Percentiles rank a stretch among this genome's conserved stretches.
These are phyloP conservation scores for Epinephelus fuscoguttatus DNA, from an alignment of 2,113 vertebrate genomes.

Conservation along the genomic window DNA sequence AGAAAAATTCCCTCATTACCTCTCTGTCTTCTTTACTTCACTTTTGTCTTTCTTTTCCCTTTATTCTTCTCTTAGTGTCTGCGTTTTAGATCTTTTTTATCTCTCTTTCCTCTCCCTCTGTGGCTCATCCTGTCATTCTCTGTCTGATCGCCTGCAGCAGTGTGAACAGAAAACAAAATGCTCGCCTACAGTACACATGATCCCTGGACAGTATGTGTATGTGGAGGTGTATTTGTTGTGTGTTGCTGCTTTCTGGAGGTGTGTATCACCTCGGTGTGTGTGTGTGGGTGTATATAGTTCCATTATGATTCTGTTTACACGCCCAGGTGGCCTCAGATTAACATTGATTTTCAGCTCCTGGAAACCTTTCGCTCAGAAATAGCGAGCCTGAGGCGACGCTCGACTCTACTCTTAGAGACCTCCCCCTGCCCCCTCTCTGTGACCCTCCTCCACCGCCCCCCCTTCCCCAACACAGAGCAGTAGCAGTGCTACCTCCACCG, in stretches of 20 bases:
- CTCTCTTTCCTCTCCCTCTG: background rate
- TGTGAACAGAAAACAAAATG: slow-evolving; percentile 33
- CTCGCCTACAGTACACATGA: slow-evolving; percentile 24
- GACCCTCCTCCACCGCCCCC: background rate
- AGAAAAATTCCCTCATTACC: background rate
- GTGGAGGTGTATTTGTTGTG: slow-evolving; percentile 21
- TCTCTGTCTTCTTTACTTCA: background rate
- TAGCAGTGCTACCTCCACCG: slow-evolving; percentile 14
- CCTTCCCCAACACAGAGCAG: slow-evolving; percentile 5
- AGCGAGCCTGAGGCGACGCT: slow-evolving; percentile 49
- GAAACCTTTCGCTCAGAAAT: slow-evolving; percentile 65
- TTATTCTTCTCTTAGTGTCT: background rate
- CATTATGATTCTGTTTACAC: slow-evolving; percentile 66
- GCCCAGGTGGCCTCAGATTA: slow-evolving; percentile 76
- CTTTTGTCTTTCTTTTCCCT: background rate
- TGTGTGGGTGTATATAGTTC: slow-evolving; percentile 24
- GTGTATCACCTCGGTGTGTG: slow-evolving; percentile 14
- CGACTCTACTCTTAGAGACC: slow-evolving; percentile 28
- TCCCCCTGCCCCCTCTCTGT: background rate
- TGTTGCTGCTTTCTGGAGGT: slow-evolving; percentile 21
- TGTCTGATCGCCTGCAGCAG: slow-evolving; percentile 41
- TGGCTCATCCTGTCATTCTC: slow-evolving; percentile 27
- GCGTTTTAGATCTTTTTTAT: background rate
- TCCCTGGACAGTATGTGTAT: slow-evolving; percentile 10
- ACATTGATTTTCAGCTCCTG: slow-evolving; percentile 76